Evolutionary conservation across 2,113 vertebrate species (phyloP).

Genomic region (Otis tarda): DNA sequence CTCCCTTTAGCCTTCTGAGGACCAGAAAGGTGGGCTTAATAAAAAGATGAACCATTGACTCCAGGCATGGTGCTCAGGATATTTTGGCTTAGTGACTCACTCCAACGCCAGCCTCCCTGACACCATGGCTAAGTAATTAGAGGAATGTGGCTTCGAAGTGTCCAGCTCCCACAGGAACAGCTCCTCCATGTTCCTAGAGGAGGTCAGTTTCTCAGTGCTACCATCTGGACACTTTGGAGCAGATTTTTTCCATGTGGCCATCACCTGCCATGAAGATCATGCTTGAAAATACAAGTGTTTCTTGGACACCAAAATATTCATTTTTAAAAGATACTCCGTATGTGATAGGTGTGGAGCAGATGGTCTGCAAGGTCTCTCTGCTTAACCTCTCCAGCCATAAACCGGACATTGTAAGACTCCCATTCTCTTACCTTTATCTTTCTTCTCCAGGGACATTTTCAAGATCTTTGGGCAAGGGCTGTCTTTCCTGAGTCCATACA

Average conservation of each 20-base stretch:
- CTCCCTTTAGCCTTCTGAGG: not conserved
- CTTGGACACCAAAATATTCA: not conserved
- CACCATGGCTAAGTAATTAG: not conserved
- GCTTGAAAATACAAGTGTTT: not conserved
- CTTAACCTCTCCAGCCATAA: not conserved
- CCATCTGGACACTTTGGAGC: not conserved
- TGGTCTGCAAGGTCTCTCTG: not conserved
- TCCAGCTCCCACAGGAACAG: not conserved
- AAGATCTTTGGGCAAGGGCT: not conserved
- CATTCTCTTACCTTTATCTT: not conserved
- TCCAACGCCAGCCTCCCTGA: not conserved
- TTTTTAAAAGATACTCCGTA: fast-evolving
- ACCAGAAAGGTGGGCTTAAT: not conserved
- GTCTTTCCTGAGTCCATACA: not conserved
- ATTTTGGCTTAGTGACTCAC: not conserved
- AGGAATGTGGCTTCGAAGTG: not conserved
- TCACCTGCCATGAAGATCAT: not conserved
- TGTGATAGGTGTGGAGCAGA: fast-evolving
- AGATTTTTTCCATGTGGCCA: not conserved
- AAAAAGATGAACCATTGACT: not conserved
- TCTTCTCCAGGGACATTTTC: not conserved
- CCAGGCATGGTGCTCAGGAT: not conserved
- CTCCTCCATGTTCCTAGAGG: not conserved
- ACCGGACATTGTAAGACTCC: not conserved
- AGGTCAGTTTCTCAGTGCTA: not conserved